Evolutionary conservation across 2,888 invertebrate genomes (phyloP).

Genomic region (Drosophila kuntzei): DNA sequence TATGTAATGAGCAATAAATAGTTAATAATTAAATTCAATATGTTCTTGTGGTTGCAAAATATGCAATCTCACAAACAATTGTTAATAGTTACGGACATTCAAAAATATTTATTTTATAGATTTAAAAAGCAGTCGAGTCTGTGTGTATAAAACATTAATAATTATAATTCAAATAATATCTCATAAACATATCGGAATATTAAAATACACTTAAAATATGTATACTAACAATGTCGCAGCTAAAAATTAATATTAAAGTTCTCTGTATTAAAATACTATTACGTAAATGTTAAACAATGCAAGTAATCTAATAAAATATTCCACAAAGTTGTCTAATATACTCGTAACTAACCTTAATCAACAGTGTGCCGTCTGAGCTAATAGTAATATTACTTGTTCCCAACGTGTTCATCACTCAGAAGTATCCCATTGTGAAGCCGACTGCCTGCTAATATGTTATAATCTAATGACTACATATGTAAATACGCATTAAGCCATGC

Average conservation of each 20-base stretch:
- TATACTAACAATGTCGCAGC: not conserved
- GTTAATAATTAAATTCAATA: slow-evolving; percentile 70
- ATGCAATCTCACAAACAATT: slow-evolving; percentile 26
- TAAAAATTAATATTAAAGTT: not conserved
- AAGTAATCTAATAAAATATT: not conserved
- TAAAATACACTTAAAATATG: not conserved
- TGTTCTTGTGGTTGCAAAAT: slow-evolving; percentile 51
- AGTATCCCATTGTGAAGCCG: slow-evolving; percentile 4
- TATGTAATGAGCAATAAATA: slow-evolving; percentile 65
- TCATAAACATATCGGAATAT: not conserved
- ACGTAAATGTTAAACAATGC: not conserved
- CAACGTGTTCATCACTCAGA: slow-evolving; percentile 25
- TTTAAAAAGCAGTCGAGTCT: not conserved
- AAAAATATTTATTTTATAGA: not conserved
- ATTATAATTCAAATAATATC: too few species aligned
- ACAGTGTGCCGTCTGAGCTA: not conserved
- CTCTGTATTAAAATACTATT: not conserved
- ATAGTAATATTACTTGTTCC: not conserved
- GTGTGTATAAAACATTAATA: too few species aligned
- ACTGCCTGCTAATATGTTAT: slow-evolving; percentile 63
- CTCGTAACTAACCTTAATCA: not conserved
- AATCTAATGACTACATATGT: slow-evolving; percentile 78
- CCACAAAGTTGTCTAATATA: not conserved
- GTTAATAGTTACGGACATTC: slow-evolving; percentile 2
- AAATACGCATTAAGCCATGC: slow-evolving; percentile 62